A percentile compares a stretch with the other conserved stretches of the same genome.
These are phyloP conservation scores for Meda fulgida DNA, from an alignment of 2,797 vertebrate species.

Conservation along the genomic window DNA sequence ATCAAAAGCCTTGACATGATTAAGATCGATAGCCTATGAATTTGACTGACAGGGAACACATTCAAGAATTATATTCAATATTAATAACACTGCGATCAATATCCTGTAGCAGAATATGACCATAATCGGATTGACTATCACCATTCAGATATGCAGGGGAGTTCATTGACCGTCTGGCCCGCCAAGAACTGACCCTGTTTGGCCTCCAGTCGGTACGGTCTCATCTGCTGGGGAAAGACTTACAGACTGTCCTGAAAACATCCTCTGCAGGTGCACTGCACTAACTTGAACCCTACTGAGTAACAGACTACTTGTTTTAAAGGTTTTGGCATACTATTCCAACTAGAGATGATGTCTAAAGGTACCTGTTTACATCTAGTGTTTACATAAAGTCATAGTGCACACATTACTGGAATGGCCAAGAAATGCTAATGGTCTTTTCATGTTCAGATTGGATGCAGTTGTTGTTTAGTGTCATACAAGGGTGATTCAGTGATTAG, in stretches of 20 bases:
- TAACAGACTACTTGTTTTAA: conserved; percentile 5
- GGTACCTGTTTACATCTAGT: not conserved
- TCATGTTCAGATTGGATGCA: conserved; percentile 7
- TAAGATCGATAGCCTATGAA: not conserved
- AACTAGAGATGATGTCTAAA: not conserved
- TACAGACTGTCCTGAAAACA: conserved; percentile 48
- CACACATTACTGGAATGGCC: conserved; percentile 16
- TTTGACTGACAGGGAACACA: not conserved
- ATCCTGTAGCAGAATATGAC: conserved; percentile 8
- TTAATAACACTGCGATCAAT: not conserved
- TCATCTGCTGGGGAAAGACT: conserved; percentile 44
- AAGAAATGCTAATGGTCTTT: not conserved
- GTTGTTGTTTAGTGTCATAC: conserved; percentile 13
- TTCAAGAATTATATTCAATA: not conserved
- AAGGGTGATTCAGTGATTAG: not conserved
- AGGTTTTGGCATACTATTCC: not conserved
- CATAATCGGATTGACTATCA: not conserved
- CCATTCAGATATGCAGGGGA: conserved; percentile 14
- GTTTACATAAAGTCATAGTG: not conserved
- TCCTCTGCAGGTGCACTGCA: conserved; percentile 43
- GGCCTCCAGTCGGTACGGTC: not conserved
- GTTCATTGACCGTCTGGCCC: conserved; percentile 6
- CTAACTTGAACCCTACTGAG: not conserved
- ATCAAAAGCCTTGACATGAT: not conserved
- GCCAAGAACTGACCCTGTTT: conserved; percentile 18